These are phyloP conservation scores for Apomyelois bistriatella DNA, from an alignment of 2,888 invertebrate genomes.

Conservation along the genomic window DNA sequence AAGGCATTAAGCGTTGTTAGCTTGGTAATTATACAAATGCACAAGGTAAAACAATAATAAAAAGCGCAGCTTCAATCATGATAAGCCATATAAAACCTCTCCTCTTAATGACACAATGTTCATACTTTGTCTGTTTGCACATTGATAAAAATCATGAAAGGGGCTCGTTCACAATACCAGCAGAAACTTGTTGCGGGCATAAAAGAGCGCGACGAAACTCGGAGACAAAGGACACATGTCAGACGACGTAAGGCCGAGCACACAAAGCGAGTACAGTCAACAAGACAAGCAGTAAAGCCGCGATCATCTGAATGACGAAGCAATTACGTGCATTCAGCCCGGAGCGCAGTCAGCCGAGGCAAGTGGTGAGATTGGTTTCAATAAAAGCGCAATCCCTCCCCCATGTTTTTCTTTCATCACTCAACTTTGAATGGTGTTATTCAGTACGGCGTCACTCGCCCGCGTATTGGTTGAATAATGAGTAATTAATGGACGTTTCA, in stretches of 20 bases:
- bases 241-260: constrained; percentile 53
- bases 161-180: constrained; percentile 30
- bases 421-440: constrained; percentile 68
- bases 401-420: constrained; percentile 77
- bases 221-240: constrained; percentile 61
- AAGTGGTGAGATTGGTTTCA: constrained; percentile 78
- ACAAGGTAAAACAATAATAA: not conserved
- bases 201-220: constrained; percentile 51
- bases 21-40: not conserved
- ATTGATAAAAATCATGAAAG: constrained; percentile 20
- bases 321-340: constrained; percentile 74
- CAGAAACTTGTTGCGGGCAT: constrained; percentile 51
- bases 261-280: constrained; percentile 71
- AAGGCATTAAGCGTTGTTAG: not conserved
- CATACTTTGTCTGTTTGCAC: constrained; percentile 13
- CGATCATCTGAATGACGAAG: constrained; percentile 76
- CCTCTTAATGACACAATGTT: constrained; percentile 14
- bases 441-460: constrained; percentile 40
- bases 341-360: constrained; percentile 66
- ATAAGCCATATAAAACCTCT: constrained; percentile 10
- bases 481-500: constrained; percentile 28
- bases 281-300: constrained; percentile 68
- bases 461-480: constrained; percentile 18
- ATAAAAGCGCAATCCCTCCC: constrained; percentile 75
- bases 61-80: constrained; percentile 6